Conservation (phyloP, 2,888 invertebrate species). For the Noctua pronuba region DNA sequence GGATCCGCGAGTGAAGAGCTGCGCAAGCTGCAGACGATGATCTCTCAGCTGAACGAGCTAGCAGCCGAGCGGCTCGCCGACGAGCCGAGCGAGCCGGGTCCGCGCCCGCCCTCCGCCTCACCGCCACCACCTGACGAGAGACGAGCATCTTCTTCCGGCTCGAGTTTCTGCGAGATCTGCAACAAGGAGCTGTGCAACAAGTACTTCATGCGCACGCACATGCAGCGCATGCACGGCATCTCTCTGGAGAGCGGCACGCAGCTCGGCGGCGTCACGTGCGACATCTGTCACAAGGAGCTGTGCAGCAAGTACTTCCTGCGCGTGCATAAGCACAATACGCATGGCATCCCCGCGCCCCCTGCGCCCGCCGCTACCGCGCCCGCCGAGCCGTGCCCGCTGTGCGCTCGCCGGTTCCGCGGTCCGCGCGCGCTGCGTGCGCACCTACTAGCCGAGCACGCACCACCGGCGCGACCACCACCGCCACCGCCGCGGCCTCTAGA, state of each 20-base stretch:
- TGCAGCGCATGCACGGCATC: slow-evolving; percentile 99
- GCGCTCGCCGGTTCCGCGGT: slow-evolving; percentile 96
- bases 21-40: slow-evolving; percentile 97
- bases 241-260: slow-evolving; percentile 98
- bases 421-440: slow-evolving; percentile 97
- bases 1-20: slow-evolving; percentile 95
- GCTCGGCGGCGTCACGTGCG: slow-evolving; percentile 98
- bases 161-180: slow-evolving; percentile 98
- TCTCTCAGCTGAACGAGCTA: slow-evolving; percentile 95
- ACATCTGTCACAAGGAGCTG: slow-evolving; percentile 99
- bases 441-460: slow-evolving; percentile 96
- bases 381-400: slow-evolving; percentile 93
- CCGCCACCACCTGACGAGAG: slow-evolving; percentile 86
- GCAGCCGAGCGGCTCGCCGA: slow-evolving; percentile 90
- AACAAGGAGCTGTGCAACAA: slow-evolving; percentile 99
- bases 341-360: slow-evolving; percentile 97
- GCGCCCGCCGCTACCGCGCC: slow-evolving; percentile 89
- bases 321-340: slow-evolving; percentile 99
- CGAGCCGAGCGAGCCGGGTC: slow-evolving; percentile 77
- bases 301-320: slow-evolving; percentile 99
- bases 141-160: slow-evolving; percentile 91
- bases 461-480: slow-evolving; percentile 85
- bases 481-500: slow-evolving; percentile 90
- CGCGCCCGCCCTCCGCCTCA: slow-evolving; percentile 82
- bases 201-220: slow-evolving; percentile 99